phyloP scores from a whole-genome alignment of 2,888 invertebrate genomes.

The Zaprionus obscuricornis region DNA sequence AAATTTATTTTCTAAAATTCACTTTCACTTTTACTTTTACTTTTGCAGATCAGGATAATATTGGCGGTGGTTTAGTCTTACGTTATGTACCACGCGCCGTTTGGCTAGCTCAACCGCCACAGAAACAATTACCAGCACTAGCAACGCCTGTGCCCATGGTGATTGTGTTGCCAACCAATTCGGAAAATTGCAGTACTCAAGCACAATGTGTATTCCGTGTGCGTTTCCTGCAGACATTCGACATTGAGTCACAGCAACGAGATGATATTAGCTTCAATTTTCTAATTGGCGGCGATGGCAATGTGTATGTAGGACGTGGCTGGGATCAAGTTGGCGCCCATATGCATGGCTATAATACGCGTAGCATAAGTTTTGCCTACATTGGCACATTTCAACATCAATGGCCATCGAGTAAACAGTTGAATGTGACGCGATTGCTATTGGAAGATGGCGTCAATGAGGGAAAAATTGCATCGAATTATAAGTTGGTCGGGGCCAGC shows the following conservation, averaged over 20 bases:
- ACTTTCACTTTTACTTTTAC: neutral
- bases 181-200: conserved; percentile 78
- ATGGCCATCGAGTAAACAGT: conserved; percentile 84
- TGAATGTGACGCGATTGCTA: conserved; percentile 86
- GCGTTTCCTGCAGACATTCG: conserved; percentile 87
- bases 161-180: conserved; percentile 71
- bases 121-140: conserved; percentile 54
- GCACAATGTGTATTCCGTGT: conserved; percentile 86
- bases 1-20: too few relatives aligned
- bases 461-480: conserved; percentile 86
- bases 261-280: conserved; percentile 91
- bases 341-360: conserved; percentile 86
- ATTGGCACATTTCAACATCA: conserved; percentile 88
- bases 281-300: conserved; percentile 90
- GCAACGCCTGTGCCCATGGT: conserved; percentile 61
- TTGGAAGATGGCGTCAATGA: conserved; percentile 86
- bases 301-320: conserved; percentile 89
- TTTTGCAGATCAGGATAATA: conserved; percentile 68
- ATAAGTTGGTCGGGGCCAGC: conserved; percentile 88
- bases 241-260: conserved; percentile 87
- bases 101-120: conserved; percentile 78
- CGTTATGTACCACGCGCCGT: conserved; percentile 69
- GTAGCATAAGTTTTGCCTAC: conserved; percentile 89
- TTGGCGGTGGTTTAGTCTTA: conserved; percentile 71
- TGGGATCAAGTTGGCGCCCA: conserved; percentile 90